Evolutionary conservation across 2,888 invertebrate species (phyloP), one percentile per base, ranked within the genome.

Genomic region (Drosophila paracracens): DNA sequence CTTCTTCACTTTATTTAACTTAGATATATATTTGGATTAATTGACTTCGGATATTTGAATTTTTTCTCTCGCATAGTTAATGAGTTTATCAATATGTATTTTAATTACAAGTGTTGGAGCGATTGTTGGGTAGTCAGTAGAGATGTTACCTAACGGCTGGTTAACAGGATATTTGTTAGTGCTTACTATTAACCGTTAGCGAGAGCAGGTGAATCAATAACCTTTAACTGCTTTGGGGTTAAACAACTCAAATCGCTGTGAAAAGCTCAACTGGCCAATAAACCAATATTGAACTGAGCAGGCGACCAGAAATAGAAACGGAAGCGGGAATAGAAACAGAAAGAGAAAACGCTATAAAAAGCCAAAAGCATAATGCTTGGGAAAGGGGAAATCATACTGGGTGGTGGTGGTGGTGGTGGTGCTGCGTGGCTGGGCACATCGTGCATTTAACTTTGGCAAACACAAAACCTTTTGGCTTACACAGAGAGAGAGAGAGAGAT

Each of bases 391-490:
- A 13, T 18, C 10, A 1, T 4, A n/a, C 18, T 11, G 27, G 33
- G 25, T 1, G 10, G 25, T 3, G 25, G 16, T 43, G n/a, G n/a
- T 7, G 2, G 38, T 18, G 2, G 31, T n/a, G 59, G 29, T 46
- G 64, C 66, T 60, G 71, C 76, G 81, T 79, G 76, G 76, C 73
- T 71, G 61, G 66, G 70, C 53, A 63, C 50, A 65, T 53, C 38
- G 53, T 54, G 80, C 76, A 70, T 74, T 88, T 83, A 81, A 83
- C 88, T 88, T 88, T 88, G 83, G 76, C 86, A 83, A 89, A 86
- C 83, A 86, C 79, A 88, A 88, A 89, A 86, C 82, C 83, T 79
- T 46, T 79, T 82, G 82, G 83, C 83, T 74, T 74, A 65, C 70
- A 25, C n/a, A 33, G 18, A 29, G 46, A 8, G 48, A 40, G 38